These are phyloP conservation scores for Ephialtes manifestator DNA, from an alignment of 2,888 invertebrate genomes.

Conservation along the genomic window DNA sequence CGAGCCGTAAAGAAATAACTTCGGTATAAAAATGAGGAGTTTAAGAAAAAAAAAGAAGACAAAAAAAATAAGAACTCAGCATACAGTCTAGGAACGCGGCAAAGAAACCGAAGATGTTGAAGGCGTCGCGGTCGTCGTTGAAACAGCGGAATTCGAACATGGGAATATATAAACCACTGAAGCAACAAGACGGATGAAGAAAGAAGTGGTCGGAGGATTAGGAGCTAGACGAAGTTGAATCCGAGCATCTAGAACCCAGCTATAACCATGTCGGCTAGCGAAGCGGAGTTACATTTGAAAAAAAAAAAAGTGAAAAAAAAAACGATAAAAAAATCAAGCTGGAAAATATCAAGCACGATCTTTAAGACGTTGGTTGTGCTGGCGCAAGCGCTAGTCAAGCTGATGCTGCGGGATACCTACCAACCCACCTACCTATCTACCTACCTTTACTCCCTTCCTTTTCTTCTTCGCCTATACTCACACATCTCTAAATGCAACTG, in stretches of 20 bases:
- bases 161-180: constrained; percentile 11
- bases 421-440: constrained; percentile 60
- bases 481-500: constrained; percentile 25
- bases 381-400: constrained; percentile 34
- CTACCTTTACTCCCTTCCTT: constrained; percentile 23
- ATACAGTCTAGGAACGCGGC: constrained; percentile 34
- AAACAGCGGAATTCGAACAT: constrained; percentile 32
- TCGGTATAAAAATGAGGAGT: constrained; percentile 73
- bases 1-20: constrained; percentile 41
- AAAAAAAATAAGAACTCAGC: constrained; percentile 66
- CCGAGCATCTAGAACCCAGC: neutral
- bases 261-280: neutral
- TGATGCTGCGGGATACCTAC: constrained; percentile 53
- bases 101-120: constrained; percentile 34
- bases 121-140: neutral
- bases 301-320: constrained; percentile 13
- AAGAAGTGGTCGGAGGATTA: constrained; percentile 43
- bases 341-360: constrained; percentile 15
- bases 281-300: constrained; percentile 37
- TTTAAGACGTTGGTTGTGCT: constrained; percentile 11
- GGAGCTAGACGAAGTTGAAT: constrained; percentile 43
- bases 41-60: constrained; percentile 73
- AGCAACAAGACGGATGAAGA: constrained; percentile 2
- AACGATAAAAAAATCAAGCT: too few relatives aligned
- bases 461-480: constrained; percentile 43